Conservation (phyloP, 1,140 invertebrate genomes). For the Oryctes rhinoceros region DNA sequence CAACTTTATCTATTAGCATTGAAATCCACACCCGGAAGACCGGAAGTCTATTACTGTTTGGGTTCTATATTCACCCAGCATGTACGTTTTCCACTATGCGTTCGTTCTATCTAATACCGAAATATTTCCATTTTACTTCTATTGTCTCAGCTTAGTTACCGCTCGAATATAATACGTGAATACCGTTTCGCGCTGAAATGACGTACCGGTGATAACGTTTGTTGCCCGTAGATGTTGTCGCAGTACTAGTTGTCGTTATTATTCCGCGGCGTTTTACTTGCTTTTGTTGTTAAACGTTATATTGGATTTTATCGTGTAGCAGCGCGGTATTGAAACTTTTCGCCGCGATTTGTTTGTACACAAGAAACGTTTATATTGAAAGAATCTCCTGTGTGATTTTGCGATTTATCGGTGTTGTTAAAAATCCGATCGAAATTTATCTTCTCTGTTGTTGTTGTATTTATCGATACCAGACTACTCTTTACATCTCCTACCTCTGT, state of each 20-base stretch:
- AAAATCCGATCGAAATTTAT: too few species aligned
- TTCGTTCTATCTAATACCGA: slow-evolving; percentile 15
- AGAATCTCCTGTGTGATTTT: background rate
- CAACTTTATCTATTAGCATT: slow-evolving; percentile 32
- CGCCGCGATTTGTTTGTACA: background rate
- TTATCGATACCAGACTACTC: too few species aligned
- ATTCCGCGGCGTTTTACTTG: background rate
- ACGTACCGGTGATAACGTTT: slow-evolving; percentile 26
- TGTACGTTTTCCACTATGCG: background rate
- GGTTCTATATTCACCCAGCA: background rate
- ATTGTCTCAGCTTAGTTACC: slow-evolving; percentile 17
- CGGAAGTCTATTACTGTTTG: slow-evolving; percentile 31
- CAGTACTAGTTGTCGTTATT: background rate
- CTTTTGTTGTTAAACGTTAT: background rate
- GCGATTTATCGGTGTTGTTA: background rate
- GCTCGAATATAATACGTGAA: slow-evolving; percentile 22
- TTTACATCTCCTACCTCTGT: too few species aligned
- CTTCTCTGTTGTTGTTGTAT: too few species aligned
- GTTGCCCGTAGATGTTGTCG: background rate
- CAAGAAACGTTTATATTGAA: background rate
- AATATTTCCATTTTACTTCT: slow-evolving; percentile 17
- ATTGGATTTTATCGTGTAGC: slow-evolving; percentile 16
- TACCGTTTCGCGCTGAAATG: slow-evolving; percentile 9
- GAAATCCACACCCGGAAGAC: slow-evolving; percentile 28
- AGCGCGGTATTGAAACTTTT: slow-evolving; percentile 1